Base-by-base conservation (phyloP, 2,113 vertebrate genomes). In the Oxygymnocypris stewartii region DNA sequence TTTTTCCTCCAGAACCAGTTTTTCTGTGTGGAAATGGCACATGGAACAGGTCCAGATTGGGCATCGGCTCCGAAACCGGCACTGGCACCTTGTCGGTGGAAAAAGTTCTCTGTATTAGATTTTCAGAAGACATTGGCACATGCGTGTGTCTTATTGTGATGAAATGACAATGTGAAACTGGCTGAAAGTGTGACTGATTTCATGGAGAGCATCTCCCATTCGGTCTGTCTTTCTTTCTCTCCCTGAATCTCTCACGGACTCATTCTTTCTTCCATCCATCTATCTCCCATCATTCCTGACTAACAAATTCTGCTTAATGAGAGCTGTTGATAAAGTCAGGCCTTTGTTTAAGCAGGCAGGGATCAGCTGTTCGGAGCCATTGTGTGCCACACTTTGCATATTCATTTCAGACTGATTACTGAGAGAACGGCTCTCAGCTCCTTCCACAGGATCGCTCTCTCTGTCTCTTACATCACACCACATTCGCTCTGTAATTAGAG, bases 351-450 rank as follows among this genome's bases (percentile, higher is more conserved):
- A 77, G 82, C 37, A 71, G n/a, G 35, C 61, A 57, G 82, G 91
- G 92, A 92, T 93, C 91, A 92, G 90, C 91, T 94, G 91, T 92
- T 92, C 44, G 85, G 86, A 88, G 85, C 88, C 85, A 91, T 94
- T 94, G 92, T 93, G 90, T 89, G 82, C 86, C 78, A 87, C 47
- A 88, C 87, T 93, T 94, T 93, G 91, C 92, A 94, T 94, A 92
- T 94, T 94, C 93, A 91, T 93, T 90, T 91, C 90, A 90, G 88
- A 82, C 89, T 90, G 91, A 93, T 91, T 89, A 89, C 88, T 51
- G 79, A 85, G 65, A 59, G 54, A 85, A 75, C 47, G 84, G 71
- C 54, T 18, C 47, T 25, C 84, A 59, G 47, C 77, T 59, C 18
- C 40, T 42, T 82, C 54, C 54, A 75, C 23, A 75, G 42, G 57